phyloP scores from a whole-genome alignment of 2,113 vertebrate genomes.

The Aegithalos caudatus region DNA sequence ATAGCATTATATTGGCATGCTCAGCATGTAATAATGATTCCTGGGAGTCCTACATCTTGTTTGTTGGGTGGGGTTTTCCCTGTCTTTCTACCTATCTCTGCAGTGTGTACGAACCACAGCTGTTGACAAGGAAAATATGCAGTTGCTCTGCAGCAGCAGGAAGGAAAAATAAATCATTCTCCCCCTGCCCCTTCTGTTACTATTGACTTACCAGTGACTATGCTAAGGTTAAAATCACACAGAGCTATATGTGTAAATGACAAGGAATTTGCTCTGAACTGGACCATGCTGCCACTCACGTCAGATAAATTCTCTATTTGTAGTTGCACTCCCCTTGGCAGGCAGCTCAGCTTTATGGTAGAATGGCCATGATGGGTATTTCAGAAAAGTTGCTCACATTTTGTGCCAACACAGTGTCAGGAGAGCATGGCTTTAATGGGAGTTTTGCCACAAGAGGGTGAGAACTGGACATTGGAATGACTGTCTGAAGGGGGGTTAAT shows the following conservation, averaged over 20 bases:
- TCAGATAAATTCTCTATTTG: not conserved
- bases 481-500: not conserved
- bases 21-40: slow-evolving; percentile 45
- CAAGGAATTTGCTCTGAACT: slow-evolving; percentile 27
- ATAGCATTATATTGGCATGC: slow-evolving; percentile 27
- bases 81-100: not conserved
- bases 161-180: slow-evolving; percentile 42
- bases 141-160: slow-evolving; percentile 35
- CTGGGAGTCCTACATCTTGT: slow-evolving; percentile 19
- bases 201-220: not conserved
- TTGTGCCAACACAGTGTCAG: not conserved
- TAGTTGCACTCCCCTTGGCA: not conserved
- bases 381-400: not conserved
- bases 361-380: not conserved
- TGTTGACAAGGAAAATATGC: slow-evolving; percentile 59
- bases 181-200: not conserved
- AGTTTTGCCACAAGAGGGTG: not conserved
- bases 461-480: not conserved
- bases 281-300: not conserved
- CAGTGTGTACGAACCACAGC: slow-evolving; percentile 28
- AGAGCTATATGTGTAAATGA: not conserved
- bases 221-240: slow-evolving; percentile 34
- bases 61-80: not conserved
- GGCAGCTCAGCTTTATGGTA: not conserved
- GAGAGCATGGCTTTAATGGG: not conserved